These are phyloP conservation scores for Cliona cf. orientalis DNA, from an alignment of 37 sponge, comb jelly and placozoan species.

Conservation along the genomic window DNA sequence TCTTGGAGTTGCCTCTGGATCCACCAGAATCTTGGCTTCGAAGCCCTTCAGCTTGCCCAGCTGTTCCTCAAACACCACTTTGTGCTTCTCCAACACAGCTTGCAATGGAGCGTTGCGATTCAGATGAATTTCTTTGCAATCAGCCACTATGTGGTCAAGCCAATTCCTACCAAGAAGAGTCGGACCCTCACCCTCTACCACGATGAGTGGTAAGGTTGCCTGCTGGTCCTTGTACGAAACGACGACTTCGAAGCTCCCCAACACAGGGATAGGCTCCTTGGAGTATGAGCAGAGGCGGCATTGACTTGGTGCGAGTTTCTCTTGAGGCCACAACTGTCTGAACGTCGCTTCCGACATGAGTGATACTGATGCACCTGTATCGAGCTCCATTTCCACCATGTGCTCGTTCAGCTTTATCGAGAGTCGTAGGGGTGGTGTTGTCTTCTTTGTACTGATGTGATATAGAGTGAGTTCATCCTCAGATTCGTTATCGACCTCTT, in stretches of 20 bases:
- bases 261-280: no score
- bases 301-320: no score
- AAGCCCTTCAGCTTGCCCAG: slow-evolving; percentile 18
- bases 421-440: background rate
- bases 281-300: background rate
- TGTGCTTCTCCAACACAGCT: no score
- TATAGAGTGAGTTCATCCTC: no score
- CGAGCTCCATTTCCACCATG: background rate
- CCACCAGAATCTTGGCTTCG: slow-evolving; percentile 18
- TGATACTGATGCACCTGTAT: slow-evolving; percentile 15
- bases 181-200: slow-evolving; percentile 18
- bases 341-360: background rate
- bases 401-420: background rate
- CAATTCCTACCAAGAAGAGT: slow-evolving; percentile 21
- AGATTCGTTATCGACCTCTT: no score
- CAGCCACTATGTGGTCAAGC: no score
- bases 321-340: background rate
- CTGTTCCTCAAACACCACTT: slow-evolving; percentile 19
- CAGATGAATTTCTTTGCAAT: no score
- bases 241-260: background rate
- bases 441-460: no score
- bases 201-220: slow-evolving; percentile 3
- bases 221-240: background rate
- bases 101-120: no score
- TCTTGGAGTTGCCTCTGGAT: slow-evolving; percentile 15